Conservation (phyloP, 2,888 invertebrate genomes). For the Drosophila monieri region DNA sequence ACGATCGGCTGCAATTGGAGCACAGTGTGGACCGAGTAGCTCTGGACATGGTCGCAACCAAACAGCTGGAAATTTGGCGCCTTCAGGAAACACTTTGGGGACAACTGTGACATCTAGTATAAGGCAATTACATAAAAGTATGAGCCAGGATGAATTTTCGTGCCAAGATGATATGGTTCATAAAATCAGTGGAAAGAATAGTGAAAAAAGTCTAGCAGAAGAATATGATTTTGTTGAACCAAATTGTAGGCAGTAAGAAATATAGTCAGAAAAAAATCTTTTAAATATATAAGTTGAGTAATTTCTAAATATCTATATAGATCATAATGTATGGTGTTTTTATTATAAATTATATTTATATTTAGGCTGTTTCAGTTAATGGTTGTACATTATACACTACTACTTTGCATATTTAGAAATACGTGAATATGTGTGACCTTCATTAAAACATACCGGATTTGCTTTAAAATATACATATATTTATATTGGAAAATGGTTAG, state of each 20-base stretch:
- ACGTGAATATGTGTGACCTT: too few relatives aligned
- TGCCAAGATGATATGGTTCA: slow-evolving; percentile 42
- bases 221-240: slow-evolving; percentile 33
- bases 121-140: slow-evolving; percentile 28
- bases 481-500: too few relatives aligned
- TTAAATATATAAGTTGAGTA: neutral
- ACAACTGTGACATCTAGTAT: slow-evolving; percentile 27
- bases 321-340: neutral
- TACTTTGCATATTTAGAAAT: too few relatives aligned
- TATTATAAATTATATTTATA: neutral
- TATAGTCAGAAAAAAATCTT: neutral
- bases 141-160: slow-evolving; percentile 11
- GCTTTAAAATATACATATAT: too few relatives aligned
- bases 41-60: slow-evolving; percentile 67
- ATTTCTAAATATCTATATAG: neutral
- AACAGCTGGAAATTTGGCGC: slow-evolving; percentile 1
- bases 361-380: neutral
- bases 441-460: too few relatives aligned
- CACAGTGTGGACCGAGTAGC: slow-evolving; percentile 54
- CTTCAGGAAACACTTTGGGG: slow-evolving; percentile 21
- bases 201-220: slow-evolving; percentile 20
- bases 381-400: too few relatives aligned
- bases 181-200: slow-evolving; percentile 42
- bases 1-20: slow-evolving; percentile 68
- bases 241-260: slow-evolving; percentile 6